These are phyloP conservation scores for Aphis craccivora DNA, from an alignment of 1,140 invertebrate species.

Conservation along the genomic window DNA sequence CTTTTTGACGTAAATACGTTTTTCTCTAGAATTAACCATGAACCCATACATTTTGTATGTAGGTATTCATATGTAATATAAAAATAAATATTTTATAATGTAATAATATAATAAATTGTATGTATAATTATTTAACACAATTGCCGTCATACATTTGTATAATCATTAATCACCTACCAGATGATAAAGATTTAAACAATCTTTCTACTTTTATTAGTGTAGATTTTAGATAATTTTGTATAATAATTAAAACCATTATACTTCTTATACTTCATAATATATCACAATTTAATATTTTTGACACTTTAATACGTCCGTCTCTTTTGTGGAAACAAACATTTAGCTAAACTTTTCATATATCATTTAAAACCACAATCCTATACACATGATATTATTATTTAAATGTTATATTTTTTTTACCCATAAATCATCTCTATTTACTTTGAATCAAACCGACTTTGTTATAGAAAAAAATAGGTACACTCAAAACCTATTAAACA, in stretches of 20 bases:
- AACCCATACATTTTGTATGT: background rate
- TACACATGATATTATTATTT: background rate
- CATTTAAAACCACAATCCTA: background rate
- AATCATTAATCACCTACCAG: too few species aligned
- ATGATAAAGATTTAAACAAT: background rate
- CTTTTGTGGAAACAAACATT: background rate
- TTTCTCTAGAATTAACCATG: background rate
- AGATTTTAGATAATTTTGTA: background rate
- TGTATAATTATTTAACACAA: background rate
- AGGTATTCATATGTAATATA: background rate
- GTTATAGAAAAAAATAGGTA: background rate
- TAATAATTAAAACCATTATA: background rate
- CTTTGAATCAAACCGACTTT: background rate
- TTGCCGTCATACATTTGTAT: background rate
- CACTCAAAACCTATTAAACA: background rate
- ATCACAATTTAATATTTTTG: background rate
- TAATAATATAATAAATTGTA: background rate
- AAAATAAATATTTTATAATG: background rate
- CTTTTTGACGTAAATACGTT: background rate
- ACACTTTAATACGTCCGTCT: background rate
- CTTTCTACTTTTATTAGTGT: background rate
- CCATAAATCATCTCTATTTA: background rate
- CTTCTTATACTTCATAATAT: background rate
- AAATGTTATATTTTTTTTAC: background rate
- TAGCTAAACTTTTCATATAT: background rate